A percentile compares a stretch with the other conserved stretches of the same genome.
These are phyloP conservation scores for Labeo catla DNA, from an alignment of 2,113 vertebrate species.

Conservation along the genomic window DNA sequence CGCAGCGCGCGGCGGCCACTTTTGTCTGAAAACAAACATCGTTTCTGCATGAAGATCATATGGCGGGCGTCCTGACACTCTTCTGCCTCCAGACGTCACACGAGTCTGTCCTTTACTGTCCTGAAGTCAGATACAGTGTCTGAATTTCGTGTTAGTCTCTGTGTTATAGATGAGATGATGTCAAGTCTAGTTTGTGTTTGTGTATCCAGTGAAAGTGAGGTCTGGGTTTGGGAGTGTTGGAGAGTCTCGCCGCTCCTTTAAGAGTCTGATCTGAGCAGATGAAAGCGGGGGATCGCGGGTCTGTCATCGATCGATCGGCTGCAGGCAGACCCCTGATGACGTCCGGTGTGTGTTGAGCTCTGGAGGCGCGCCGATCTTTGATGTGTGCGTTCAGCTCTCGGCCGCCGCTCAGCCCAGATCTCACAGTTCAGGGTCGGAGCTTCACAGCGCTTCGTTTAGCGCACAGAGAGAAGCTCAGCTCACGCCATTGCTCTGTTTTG, in stretches of 20 bases:
- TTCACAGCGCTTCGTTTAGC: neutral
- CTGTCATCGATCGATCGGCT: constrained; percentile 15
- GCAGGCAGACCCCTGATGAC: constrained; percentile 23
- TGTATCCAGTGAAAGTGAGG: neutral
- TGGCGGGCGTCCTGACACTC: neutral
- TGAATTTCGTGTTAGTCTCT: neutral
- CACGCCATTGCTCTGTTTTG: neutral
- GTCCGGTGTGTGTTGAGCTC: constrained; percentile 30
- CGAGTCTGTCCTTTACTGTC: neutral
- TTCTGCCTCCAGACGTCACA: no score
- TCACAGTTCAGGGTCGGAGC: constrained; percentile 16
- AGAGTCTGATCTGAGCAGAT: neutral
- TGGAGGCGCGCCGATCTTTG: neutral
- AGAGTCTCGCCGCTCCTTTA: neutral
- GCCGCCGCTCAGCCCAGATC: neutral
- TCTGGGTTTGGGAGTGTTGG: neutral
- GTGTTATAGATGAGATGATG: no score
- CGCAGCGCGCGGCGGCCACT: neutral
- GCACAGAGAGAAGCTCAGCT: neutral
- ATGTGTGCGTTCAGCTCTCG: constrained; percentile 18
- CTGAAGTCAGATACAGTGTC: neutral
- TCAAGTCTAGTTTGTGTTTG: neutral
- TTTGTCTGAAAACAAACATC: neutral
- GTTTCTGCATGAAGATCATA: neutral
- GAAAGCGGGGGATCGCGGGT: constrained; percentile 12